These are phyloP conservation scores for Brotula barbata DNA, from an alignment of 2,797 vertebrate species.

Conservation along the genomic window DNA sequence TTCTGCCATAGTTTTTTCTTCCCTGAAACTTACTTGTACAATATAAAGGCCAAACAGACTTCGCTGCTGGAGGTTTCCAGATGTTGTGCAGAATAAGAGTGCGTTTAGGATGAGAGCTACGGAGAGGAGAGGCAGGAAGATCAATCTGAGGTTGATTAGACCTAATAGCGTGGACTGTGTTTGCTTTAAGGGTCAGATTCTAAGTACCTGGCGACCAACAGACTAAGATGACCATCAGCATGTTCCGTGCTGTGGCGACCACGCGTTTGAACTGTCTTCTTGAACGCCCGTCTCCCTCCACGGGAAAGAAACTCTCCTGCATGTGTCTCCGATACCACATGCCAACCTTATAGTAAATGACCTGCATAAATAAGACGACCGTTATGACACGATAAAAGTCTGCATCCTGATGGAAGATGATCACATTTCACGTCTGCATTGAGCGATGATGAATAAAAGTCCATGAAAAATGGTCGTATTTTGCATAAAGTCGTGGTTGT, in stretches of 20 bases:
- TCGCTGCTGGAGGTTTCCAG: slow-evolving; percentile 23
- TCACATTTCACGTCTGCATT: no score
- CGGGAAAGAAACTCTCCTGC: slow-evolving; percentile 59
- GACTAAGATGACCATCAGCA: slow-evolving; percentile 81
- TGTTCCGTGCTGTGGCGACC: slow-evolving; percentile 67
- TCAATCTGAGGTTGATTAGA: slow-evolving; percentile 12
- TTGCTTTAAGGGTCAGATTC: neutral
- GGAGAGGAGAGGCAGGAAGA: slow-evolving; percentile 4
- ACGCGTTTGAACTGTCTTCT: slow-evolving; percentile 51
- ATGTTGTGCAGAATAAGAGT: slow-evolving; percentile 61
- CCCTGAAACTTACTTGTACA: slow-evolving; percentile 63
- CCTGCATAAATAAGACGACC: slow-evolving; percentile 54
- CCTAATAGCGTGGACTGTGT: neutral
- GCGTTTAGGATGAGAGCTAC: slow-evolving; percentile 75
- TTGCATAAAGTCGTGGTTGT: neutral
- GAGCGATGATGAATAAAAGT: neutral
- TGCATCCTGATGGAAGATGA: neutral
- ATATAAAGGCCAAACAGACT: slow-evolving; percentile 67
- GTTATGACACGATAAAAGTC: neutral
- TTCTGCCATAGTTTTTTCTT: neutral
- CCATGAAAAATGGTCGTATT: neutral
- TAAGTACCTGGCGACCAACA: slow-evolving; percentile 83
- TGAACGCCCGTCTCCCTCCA: slow-evolving; percentile 62
- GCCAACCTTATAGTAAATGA: slow-evolving; percentile 78
- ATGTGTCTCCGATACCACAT: slow-evolving; percentile 66